These are phyloP conservation scores for Aporrectodea caliginosa DNA, from an alignment of 1,140 invertebrate genomes.

Conservation along the genomic window DNA sequence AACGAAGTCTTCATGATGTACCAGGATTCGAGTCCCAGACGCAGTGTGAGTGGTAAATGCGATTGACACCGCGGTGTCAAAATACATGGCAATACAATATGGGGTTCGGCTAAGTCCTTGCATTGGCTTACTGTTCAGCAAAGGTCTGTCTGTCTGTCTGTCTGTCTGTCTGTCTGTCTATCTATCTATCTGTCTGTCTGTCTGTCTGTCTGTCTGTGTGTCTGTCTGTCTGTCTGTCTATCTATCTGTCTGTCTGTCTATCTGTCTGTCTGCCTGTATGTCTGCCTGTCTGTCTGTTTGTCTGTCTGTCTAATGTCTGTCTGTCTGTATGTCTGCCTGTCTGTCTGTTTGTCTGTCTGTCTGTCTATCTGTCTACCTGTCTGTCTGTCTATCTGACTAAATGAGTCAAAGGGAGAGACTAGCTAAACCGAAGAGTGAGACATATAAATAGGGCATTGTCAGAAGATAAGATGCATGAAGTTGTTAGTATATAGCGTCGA, in stretches of 20 bases:
- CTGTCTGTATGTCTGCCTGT: conserved; percentile 8
- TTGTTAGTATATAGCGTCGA: too few relatives aligned
- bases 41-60: too few relatives aligned
- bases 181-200: conserved; percentile 9
- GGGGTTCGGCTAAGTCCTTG: too few relatives aligned
- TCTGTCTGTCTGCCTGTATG: neutral
- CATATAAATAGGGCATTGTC: neutral
- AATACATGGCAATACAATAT: too few relatives aligned
- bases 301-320: conserved; percentile 2
- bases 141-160: conserved; percentile 4
- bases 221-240: conserved; percentile 18
- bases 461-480: too few relatives aligned
- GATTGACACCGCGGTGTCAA: too few relatives aligned
- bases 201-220: neutral
- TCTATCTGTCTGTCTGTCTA: conserved; percentile 11
- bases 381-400: neutral
- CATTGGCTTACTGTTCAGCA: too few relatives aligned
- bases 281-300: conserved; percentile 6
- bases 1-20: too few relatives aligned
- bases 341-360: conserved; percentile 14
- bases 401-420: neutral
- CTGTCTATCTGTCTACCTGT: neutral
- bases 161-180: conserved; percentile 7
- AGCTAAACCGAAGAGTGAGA: neutral
- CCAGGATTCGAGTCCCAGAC: too few relatives aligned